Conservation (phyloP, 2,113 vertebrate genomes). For the Acanthochromis polyacanthus region DNA sequence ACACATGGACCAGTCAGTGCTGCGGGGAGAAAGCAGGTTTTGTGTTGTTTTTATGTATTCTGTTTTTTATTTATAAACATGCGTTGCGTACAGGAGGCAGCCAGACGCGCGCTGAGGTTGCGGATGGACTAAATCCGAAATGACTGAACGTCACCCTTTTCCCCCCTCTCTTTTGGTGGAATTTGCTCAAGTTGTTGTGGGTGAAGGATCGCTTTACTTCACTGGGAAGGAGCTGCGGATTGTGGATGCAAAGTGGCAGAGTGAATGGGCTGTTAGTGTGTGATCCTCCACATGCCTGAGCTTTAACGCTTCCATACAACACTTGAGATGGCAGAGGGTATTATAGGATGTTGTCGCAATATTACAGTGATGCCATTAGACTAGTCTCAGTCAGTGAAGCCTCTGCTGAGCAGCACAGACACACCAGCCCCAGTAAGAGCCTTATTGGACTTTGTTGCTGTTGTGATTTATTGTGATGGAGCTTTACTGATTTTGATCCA, state of each 20-base stretch:
- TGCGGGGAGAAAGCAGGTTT: conserved; percentile 15
- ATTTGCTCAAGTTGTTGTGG: conserved; percentile 50
- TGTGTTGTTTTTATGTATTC: not conserved
- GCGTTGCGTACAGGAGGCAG: conserved; percentile 30
- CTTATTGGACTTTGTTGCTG: not conserved
- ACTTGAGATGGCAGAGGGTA: conserved; percentile 2
- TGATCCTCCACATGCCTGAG: conserved; percentile 23
- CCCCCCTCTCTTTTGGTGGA: not conserved
- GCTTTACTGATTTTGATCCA: not conserved
- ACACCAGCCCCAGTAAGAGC: not conserved
- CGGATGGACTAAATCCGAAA: conserved; percentile 32
- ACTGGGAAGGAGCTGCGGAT: conserved; percentile 18
- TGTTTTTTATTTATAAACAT: conserved; percentile 21
- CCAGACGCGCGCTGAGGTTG: conserved; percentile 35
- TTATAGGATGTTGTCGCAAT: conserved; percentile 37
- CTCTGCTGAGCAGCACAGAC: conserved; percentile 3
- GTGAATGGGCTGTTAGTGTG: conserved; percentile 11
- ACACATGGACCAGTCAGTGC: conserved; percentile 12
- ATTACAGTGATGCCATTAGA: conserved; percentile 1
- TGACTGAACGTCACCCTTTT: conserved; percentile 2
- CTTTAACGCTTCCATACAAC: not conserved
- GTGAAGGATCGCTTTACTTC: conserved; percentile 18
- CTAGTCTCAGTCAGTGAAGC: conserved; percentile 2
- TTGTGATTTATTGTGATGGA: not conserved
- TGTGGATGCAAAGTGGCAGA: conserved; percentile 19